Evolutionary conservation across 2,888 invertebrate species (phyloP), one percentile per base, ranked within the genome.

Genomic region (Lagria hirta): DNA sequence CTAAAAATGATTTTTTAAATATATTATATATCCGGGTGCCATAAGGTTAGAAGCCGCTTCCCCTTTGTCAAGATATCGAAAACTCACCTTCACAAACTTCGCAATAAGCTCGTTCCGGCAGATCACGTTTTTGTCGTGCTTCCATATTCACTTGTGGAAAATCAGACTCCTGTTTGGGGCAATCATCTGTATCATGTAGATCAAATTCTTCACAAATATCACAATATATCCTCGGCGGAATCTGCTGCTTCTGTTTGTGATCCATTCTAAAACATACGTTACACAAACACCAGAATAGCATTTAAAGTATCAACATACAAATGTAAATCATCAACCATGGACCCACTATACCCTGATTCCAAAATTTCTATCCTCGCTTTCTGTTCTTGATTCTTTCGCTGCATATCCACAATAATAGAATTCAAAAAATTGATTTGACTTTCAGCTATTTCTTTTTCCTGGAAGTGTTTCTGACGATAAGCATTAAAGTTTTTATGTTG

Each of bases 141-240:
- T 41, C 38, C 36, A 48, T 10, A 34, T 37, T 3, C 60, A 65
- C 34, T 77, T 79, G 33, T 73, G 74, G 36, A 65, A 50, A 13
- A 27, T 80, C 81, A 23, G 76, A 79, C 10, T 82, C 82, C 73
- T 96, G 96, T 28, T 82, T 75, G 17, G 96, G 95, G 68, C 97
- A 98, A 67, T 98, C 97, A 70, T 97, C 97, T 0, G 97, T 98
- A 71, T 98, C 96, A 69, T 98, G 98, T 41, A 85, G 77, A 75
- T 98, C 97, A 75, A 97, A 98, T 69, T 84, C 81, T 75, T 97
- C 97, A 72, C 97, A 98, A 61, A 96, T 97, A 78, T 98, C 97
- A 78, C 97, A 98, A 77, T 92, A 97, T 64, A 88, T 73, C 13
- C 97, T 84, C 23, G 91, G 91, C 2, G 91, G 81, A 8, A 49